A percentile compares a stretch with the other conserved stretches of the same genome.
These are phyloP conservation scores for Eristalis arbustorum DNA, from an alignment of 2,888 invertebrate species.

Conservation along the genomic window DNA sequence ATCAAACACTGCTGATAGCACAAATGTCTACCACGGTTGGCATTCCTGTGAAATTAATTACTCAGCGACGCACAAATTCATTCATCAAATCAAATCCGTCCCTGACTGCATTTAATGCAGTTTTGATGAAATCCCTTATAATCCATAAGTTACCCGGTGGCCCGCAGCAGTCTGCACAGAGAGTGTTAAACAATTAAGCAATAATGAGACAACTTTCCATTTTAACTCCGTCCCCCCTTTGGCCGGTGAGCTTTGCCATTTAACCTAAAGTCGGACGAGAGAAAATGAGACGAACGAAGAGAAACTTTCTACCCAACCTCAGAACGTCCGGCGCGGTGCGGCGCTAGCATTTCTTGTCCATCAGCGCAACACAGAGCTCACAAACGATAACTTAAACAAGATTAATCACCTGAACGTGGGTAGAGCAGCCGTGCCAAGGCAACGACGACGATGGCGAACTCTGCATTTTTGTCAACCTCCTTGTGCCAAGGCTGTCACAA, in stretches of 20 bases:
- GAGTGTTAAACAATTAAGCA: constrained; percentile 12
- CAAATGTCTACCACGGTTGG: background rate
- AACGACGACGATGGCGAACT: background rate
- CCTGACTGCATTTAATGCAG: constrained; percentile 25
- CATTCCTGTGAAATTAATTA: constrained; percentile 1
- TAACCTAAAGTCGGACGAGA: background rate
- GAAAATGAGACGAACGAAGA: background rate
- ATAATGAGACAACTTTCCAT: constrained; percentile 11
- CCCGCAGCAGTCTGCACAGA: background rate
- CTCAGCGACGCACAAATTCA: background rate
- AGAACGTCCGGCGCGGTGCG: background rate
- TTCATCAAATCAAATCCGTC: constrained; percentile 16
- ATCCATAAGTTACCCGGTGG: background rate
- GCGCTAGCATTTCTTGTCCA: constrained; percentile 6
- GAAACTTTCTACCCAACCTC: background rate
- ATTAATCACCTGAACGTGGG: constrained; percentile 11
- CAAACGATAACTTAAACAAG: constrained; percentile 29
- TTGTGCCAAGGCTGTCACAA: background rate
- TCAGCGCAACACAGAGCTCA: background rate
- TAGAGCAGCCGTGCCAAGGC: background rate
- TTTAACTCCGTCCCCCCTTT: background rate
- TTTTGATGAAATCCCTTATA: constrained; percentile 18
- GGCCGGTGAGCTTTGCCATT: background rate
- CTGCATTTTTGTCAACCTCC: constrained; percentile 15
- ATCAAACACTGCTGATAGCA: background rate